Evolutionary conservation across 2,797 vertebrate species (phyloP), one percentile per base, ranked within the genome.

Genomic region (Aphelocoma californica): DNA sequence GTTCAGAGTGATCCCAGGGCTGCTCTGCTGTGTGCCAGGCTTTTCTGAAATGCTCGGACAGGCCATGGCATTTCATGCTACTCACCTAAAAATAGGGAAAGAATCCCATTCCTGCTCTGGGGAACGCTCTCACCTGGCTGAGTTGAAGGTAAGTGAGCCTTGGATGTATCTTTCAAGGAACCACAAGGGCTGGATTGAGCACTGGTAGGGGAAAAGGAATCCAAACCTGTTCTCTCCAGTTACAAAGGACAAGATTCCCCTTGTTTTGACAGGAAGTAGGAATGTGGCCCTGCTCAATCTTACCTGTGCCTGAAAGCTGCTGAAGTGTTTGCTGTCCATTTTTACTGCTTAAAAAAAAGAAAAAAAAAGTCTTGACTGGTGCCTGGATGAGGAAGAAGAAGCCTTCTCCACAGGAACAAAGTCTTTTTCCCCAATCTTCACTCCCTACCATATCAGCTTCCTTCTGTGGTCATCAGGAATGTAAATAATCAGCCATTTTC

Each of bases 401-500:
- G n/a, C 10, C 19, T 88, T 83, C 34, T 75, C 26, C 51, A 38
- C 3, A 42, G n/a, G n/a, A 90, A 29, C 5, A n/a, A 66, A 57
- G 11, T n/a, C 6, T 57, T 88, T 36, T 83, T 2, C 15, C 34
- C 23, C 54, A 83, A 0, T 38, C 48, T 91, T 69, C 3, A 7
- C n/a, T 67, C 29, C 34, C 80, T 29, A 34, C 31, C 0, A 0
- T 86, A 75, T 88, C 51, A 90, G 25, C 48, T 95, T 94, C 38
- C 51, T 72, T 5, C 0, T 36, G 0, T 40, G 44, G 56, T 65
- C 8, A 1, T 42, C 38, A 71, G 47, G 60, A 95, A 90, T 86
- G 70, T 47, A 75, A 92, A 88, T 75, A 71, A 92, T 54, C 75
- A 89, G 14, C 16, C 7, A n/a, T 89, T 95, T 70, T 92, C 70